Evolutionary conservation across 2,797 vertebrate genomes (phyloP), one percentile per base, ranked within the genome.

Genomic region (Manis crassicaudata): DNA sequence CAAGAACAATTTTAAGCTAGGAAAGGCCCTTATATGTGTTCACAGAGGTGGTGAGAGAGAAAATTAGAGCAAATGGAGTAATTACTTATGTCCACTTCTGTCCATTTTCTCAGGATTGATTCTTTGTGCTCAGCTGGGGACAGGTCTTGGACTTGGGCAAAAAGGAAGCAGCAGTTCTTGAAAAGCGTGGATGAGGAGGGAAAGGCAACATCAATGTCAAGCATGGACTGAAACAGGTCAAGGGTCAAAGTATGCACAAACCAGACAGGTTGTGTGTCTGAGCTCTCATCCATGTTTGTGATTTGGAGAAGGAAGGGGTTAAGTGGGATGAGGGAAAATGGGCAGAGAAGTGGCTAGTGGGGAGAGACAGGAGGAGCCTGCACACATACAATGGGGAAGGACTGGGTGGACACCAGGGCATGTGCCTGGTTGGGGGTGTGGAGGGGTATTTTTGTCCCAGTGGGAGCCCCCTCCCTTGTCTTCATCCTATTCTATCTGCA

Each of bases 221-320:
- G 52, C 73, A n/a, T 14, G 20, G 27, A 4, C 52, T 16, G 18
- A 7, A 65, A 54, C n/a, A 20, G n/a, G 56, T 54, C 32, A 43
- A 54, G 58, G 62, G 56, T 23, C 5, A 37, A 27, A 27, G 23
- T 40, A 9, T 1, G 17, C 37, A 40, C 81, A 50, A 27, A 29
- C 8, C 7, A 2, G 20, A 27, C 29, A 67, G 35, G 18, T 0
- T 10, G 58, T 10, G 29, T 6, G 43, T 40, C 82, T n/a, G 83
- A 40, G 21, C 25, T 8, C 4, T 4, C 29, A 0, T 18, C 40
- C 7, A 1, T 2, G 7, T 10, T 1, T 32, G 23, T 3, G 43
- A 21, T 25, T 9, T 83, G n/a, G 56, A 21, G 63, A 70, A 18
- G 37, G 46, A 40, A 60, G 7, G 70, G 16, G 81, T 52, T 84